Base-by-base conservation (phyloP, 2,797 vertebrate species). In the Lagodon rhomboides region DNA sequence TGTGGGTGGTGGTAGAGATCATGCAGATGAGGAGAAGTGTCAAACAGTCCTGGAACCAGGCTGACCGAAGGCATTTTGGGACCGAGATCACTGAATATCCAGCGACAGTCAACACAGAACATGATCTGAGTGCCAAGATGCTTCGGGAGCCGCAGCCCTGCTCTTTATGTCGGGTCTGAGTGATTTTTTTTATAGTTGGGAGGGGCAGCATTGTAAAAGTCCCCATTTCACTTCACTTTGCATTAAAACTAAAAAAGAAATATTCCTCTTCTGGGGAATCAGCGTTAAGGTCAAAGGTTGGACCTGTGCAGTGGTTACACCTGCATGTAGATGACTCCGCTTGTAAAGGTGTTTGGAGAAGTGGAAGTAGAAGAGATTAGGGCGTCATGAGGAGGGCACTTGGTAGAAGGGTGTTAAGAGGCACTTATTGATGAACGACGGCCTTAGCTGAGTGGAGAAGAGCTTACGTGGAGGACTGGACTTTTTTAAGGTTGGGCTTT, bases 1-100 rank as follows among this genome's bases (percentile, higher is more conserved):
- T 79, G 90, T 63, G 74, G 75, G 87, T 82, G 89, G 87, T 82
- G 89, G 84, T 75, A 72, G 75, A 92, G 73, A 72, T 92, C 93
- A 94, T 95, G 94, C 94, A 94, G 81, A 92, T 89, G 92, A 93
- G 91, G 87, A 93, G 92, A 93, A 93, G 90, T 93, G 89, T 91
- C 92, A 90, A 89, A 88, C 90, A 92, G 89, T 89, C 85, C 89
- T 79, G 80, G 90, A 87, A 87, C 85, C 89, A 85, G 90, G 87
- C 89, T 87, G 86, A 83, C 87, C 69, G 49, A 69, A 90, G 79
- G 63, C 88, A 89, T 91, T 75, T 87, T 86, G 86, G 79, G 61
- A 88, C 86, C 44, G 22, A 91, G 88, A 90, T 92, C 79, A 74
- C 34, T 46, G 43, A 17, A 65, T 53, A 55, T 71, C 61, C 58